Percentiles rank a stretch among this genome's conserved stretches.
phyloP scores from a whole-genome alignment of 2,888 invertebrate species.

The Frankliniella fusca region DNA sequence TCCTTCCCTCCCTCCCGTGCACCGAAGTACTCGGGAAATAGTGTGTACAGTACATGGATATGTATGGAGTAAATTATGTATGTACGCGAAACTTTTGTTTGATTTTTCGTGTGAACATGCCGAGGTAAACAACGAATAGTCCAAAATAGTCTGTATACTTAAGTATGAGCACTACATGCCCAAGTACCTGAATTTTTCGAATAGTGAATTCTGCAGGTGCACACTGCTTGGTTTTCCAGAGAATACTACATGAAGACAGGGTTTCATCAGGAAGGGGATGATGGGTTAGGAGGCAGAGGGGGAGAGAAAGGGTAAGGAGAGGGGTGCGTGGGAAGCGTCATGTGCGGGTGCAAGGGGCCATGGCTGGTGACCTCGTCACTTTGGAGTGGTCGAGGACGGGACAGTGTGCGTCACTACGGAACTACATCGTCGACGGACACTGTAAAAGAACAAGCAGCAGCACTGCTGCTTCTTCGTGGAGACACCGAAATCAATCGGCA shows the following conservation, averaged over 20 bases:
- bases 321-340: background rate
- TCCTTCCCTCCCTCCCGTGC: too few species aligned
- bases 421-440: background rate
- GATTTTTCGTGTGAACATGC: too few species aligned
- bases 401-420: background rate
- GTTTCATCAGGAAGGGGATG: constrained; percentile 13
- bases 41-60: background rate
- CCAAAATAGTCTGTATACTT: too few species aligned
- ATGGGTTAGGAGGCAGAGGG: background rate
- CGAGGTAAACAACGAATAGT: too few species aligned
- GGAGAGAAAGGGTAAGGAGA: background rate
- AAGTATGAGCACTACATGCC: too few species aligned
- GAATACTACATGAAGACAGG: background rate
- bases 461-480: too few species aligned
- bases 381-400: background rate
- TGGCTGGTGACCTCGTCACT: background rate
- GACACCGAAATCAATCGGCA: too few species aligned
- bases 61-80: background rate
- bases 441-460: background rate
- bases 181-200: too few species aligned
- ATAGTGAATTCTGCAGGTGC: too few species aligned
- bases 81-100: background rate
- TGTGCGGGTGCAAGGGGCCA: background rate
- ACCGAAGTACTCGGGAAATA: too few species aligned
- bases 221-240: too few species aligned